A percentile compares a stretch with the other conserved stretches of the same genome.
phyloP scores from a whole-genome alignment of 92 coral and sea anemone species.

The Meandrina meandrites region DNA sequence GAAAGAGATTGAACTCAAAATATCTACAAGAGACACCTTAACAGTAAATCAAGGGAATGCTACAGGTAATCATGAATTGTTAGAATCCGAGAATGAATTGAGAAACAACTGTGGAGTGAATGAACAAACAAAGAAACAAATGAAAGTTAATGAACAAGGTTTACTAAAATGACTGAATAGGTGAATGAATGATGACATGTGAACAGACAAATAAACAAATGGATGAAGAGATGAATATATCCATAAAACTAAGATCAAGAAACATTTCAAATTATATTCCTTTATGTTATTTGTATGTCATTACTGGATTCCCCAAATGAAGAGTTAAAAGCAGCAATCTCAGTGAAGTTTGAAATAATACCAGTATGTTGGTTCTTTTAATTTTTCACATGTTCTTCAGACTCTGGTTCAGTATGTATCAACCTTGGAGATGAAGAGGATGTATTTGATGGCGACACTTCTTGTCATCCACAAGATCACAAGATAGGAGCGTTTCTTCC shows the following conservation, averaged over 20 bases:
- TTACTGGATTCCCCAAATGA: no score
- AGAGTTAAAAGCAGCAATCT: no score
- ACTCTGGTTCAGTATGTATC: slow-evolving; percentile 39
- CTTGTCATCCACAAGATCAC: slow-evolving; percentile 14
- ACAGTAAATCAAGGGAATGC: background rate
- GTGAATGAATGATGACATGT: no score
- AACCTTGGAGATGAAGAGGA: background rate
- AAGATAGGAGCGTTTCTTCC: slow-evolving; percentile 60
- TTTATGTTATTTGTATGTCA: no score
- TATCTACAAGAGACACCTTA: background rate
- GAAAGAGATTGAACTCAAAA: background rate
- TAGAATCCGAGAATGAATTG: background rate
- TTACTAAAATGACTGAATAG: no score
- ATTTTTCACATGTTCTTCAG: background rate
- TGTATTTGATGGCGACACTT: background rate
- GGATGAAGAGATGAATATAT: no score
- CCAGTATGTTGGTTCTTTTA: background rate
- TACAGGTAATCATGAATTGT: background rate
- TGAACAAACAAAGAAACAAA: background rate
- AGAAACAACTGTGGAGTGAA: background rate
- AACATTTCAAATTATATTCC: no score
- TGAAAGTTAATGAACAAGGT: no score
- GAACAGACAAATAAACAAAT: no score
- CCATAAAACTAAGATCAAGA: no score
- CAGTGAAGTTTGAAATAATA: background rate